Percentiles rank a stretch among this genome's conserved stretches.
phyloP scores from a whole-genome alignment of 2,888 invertebrate species.

The Dasypolia templi region DNA sequence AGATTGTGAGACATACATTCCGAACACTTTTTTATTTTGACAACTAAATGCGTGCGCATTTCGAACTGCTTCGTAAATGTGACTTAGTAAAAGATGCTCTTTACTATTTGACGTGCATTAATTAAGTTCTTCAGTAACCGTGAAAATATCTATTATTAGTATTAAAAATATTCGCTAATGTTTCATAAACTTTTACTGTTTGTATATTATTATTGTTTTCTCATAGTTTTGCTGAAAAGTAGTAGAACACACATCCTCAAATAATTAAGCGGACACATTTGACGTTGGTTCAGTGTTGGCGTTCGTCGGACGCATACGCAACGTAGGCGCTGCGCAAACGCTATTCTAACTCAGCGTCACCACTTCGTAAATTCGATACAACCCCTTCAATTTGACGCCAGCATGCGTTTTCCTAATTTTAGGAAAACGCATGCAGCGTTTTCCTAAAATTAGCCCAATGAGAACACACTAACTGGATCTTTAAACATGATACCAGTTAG shows the following conservation, averaged over 20 bases:
- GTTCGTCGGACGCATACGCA: neutral
- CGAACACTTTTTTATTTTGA: slow-evolving; percentile 48
- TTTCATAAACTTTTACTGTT: neutral
- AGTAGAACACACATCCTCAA: no score
- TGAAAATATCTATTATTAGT: slow-evolving; percentile 20
- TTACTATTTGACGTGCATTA: slow-evolving; percentile 37
- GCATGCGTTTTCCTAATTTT: neutral
- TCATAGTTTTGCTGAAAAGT: neutral
- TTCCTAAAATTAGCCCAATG: neutral
- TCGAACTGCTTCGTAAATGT: slow-evolving; percentile 30
- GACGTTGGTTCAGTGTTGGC: neutral
- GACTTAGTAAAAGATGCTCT: slow-evolving; percentile 45
- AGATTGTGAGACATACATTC: slow-evolving; percentile 44
- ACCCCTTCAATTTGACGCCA: no score
- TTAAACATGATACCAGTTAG: neutral
- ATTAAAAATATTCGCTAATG: neutral
- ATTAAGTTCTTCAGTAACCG: slow-evolving; percentile 10
- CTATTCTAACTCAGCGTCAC: neutral
- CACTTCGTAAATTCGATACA: neutral
- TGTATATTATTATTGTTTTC: neutral
- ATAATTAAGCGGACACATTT: neutral
- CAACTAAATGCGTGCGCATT: slow-evolving; percentile 29
- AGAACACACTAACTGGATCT: neutral
- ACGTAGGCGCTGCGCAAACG: neutral
- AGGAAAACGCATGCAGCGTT: no score